Percentiles rank a stretch among this genome's conserved stretches.
These are phyloP conservation scores for Hirtodrosophila trivittata DNA, from an alignment of 2,888 invertebrate genomes.

Conservation along the genomic window DNA sequence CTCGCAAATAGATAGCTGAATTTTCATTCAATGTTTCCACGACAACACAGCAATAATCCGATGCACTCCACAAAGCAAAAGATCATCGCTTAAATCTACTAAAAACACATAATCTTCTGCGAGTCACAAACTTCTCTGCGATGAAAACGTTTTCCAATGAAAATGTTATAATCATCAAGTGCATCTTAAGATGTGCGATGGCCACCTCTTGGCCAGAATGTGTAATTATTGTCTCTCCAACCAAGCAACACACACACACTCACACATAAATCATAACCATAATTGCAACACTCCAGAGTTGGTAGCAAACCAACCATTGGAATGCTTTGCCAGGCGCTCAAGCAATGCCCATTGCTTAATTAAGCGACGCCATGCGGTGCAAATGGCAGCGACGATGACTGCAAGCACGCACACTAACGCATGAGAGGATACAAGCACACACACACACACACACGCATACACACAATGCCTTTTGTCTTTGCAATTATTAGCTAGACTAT, in stretches of 20 bases:
- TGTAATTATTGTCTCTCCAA: background rate
- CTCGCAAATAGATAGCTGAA: too few species aligned
- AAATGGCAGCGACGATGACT: slow-evolving; percentile 46
- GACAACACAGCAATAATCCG: too few species aligned
- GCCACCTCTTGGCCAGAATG: background rate
- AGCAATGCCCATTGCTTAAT: slow-evolving; percentile 57
- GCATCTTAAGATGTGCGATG: slow-evolving; percentile 12
- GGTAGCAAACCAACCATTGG: slow-evolving; percentile 20
- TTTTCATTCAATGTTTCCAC: too few species aligned
- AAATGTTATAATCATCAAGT: too few species aligned
- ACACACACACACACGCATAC: slow-evolving; percentile 3
- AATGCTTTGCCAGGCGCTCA: slow-evolving; percentile 32
- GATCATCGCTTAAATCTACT: too few species aligned
- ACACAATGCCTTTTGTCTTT: slow-evolving; percentile 37
- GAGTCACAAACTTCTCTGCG: too few species aligned
- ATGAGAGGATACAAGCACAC: background rate
- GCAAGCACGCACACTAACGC: slow-evolving; percentile 20
- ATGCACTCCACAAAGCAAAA: too few species aligned
- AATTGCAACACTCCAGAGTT: slow-evolving; percentile 43
- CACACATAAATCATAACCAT: slow-evolving; percentile 58
- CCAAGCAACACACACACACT: slow-evolving; percentile 1
- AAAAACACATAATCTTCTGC: too few species aligned
- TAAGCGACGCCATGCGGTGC: slow-evolving; percentile 63
- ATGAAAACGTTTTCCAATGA: too few species aligned
- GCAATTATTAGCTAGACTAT: slow-evolving; percentile 57